These are phyloP conservation scores for Dicaeum eximium DNA, from an alignment of 2,113 vertebrate genomes.

Conservation along the genomic window DNA sequence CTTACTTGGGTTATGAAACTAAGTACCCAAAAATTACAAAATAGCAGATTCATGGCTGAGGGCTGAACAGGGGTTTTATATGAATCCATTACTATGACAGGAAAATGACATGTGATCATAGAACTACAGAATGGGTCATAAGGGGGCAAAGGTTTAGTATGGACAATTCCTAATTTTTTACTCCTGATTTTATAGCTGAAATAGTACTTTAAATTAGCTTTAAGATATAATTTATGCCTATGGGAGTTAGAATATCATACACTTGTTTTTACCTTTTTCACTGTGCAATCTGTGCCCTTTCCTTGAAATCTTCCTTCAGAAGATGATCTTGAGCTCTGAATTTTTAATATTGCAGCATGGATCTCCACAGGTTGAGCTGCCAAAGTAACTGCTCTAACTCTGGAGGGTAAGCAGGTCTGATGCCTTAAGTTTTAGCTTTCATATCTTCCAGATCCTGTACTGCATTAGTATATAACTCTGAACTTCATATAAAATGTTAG, in stretches of 20 bases:
- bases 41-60: neutral
- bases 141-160: neutral
- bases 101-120: rapidly evolving
- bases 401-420: neutral
- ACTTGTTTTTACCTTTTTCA: neutral
- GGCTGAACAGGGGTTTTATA: neutral
- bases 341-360: neutral
- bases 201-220: neutral
- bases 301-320: neutral
- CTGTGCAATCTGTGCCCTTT: neutral
- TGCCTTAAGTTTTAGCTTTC: neutral
- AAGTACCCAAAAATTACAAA: neutral
- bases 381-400: neutral
- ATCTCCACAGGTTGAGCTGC: neutral
- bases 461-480: neutral
- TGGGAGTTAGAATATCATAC: neutral
- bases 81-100: neutral
- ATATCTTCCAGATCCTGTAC: neutral
- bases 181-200: neutral
- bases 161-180: neutral
- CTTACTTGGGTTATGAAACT: neutral
- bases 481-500: neutral
- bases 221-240: neutral
- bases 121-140: neutral
- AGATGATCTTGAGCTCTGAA: neutral